These are phyloP conservation scores for Stegodyphus mimosarum DNA, from an alignment of 1,140 invertebrate genomes.

Conservation along the genomic window DNA sequence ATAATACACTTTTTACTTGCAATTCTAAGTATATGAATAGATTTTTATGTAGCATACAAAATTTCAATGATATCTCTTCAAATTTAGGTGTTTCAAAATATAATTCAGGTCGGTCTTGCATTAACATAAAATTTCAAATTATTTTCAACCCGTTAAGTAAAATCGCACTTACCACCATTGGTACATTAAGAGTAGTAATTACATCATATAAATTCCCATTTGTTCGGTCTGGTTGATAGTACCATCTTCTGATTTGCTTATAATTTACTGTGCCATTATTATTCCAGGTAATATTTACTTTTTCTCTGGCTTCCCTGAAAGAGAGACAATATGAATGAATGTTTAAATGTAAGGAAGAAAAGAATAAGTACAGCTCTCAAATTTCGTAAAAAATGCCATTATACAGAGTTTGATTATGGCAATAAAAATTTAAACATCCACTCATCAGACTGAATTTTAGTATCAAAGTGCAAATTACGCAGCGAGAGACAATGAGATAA, in stretches of 20 bases:
- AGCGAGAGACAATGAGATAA: too few species aligned
- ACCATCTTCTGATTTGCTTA: slow-evolving; percentile 64
- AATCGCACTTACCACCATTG: slow-evolving; percentile 65
- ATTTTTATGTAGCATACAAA: too few species aligned
- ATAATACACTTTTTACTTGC: too few species aligned
- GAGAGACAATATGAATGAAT: neutral
- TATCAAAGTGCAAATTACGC: too few species aligned
- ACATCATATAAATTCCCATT: slow-evolving; percentile 66
- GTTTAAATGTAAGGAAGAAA: neutral
- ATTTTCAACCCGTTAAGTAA: neutral
- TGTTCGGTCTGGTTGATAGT: slow-evolving; percentile 63
- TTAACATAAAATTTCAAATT: neutral
- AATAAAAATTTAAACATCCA: neutral
- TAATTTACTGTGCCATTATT: slow-evolving; percentile 67
- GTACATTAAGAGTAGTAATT: slow-evolving; percentile 68
- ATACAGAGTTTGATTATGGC: neutral
- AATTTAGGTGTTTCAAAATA: neutral
- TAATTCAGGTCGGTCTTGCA: neutral
- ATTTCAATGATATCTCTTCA: too few species aligned
- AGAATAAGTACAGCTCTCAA: too few species aligned
- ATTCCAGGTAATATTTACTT: slow-evolving; percentile 33
- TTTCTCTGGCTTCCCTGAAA: slow-evolving; percentile 37
- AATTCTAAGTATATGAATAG: too few species aligned
- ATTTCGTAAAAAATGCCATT: too few species aligned
- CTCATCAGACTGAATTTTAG: neutral